A percentile compares a stretch with the other conserved stretches of the same genome.
Conservation (phyloP, 2,797 vertebrate genomes). For the Schizopygopsis malacanthus region DNA sequence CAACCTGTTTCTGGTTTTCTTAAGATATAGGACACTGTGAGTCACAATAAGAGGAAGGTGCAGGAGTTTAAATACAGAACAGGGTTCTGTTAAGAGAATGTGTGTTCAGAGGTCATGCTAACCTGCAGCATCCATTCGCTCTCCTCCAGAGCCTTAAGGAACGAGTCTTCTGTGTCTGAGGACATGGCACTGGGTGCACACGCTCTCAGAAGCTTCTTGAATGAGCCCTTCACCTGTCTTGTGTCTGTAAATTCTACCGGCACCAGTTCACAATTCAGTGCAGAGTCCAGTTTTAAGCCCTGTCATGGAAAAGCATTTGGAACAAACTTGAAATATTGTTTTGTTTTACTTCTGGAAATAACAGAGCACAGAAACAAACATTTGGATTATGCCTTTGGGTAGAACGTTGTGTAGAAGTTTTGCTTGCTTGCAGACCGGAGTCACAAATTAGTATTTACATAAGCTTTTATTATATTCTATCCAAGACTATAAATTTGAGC, state of each 20-base stretch:
- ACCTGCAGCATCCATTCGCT: conserved; percentile 98
- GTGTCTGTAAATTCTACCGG: conserved; percentile 94
- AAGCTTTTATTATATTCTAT: not conserved
- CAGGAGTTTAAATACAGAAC: not conserved
- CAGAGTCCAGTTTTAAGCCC: conserved; percentile 93
- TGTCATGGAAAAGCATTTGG: conserved; percentile 63
- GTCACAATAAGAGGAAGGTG: conserved; percentile 14
- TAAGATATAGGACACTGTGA: conserved; percentile 15
- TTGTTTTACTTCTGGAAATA: not conserved
- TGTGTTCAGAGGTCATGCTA: conserved; percentile 47
- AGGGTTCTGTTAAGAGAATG: not conserved
- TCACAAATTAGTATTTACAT: not conserved
- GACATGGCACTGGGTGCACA: conserved; percentile 90
- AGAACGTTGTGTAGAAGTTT: not conserved
- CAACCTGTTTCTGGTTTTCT: conserved; percentile 61
- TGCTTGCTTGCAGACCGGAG: not conserved
- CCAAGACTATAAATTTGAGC: conserved; percentile 14
- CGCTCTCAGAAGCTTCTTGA: conserved; percentile 95
- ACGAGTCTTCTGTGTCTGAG: conserved; percentile 87
- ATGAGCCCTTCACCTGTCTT: conserved; percentile 92
- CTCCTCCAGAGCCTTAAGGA: conserved; percentile 92
- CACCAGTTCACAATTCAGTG: conserved; percentile 96
- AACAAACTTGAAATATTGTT: not conserved
- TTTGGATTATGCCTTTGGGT: not conserved
- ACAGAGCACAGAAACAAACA: not conserved